Percentiles rank a stretch among this genome's conserved stretches.
Evolutionary conservation across 2,888 invertebrate species (phyloP).

Genomic region (Bembecia ichneumoniformis): DNA sequence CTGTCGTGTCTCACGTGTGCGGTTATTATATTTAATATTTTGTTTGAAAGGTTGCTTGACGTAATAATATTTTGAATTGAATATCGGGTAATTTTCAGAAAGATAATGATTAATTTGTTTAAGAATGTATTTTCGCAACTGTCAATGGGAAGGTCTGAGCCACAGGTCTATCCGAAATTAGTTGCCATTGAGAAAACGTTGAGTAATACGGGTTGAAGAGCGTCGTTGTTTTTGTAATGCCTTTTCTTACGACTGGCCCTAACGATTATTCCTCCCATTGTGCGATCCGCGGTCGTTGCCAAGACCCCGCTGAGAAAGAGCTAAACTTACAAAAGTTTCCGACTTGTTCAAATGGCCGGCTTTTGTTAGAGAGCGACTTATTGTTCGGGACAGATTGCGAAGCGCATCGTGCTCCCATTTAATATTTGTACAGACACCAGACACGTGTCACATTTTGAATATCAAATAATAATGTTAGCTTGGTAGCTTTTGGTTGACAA

Average conservation of each 20-base stretch:
- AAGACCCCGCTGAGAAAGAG: conserved; percentile 63
- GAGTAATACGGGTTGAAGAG: conserved; percentile 55
- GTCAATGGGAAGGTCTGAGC: not conserved
- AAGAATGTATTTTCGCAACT: not conserved
- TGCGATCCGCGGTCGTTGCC: conserved; percentile 55
- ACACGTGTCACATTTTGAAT: conserved; percentile 19
- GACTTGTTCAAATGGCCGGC: conserved; percentile 70
- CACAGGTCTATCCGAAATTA: conserved; percentile 21
- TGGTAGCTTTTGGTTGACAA: no score
- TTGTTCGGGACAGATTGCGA: conserved; percentile 70
- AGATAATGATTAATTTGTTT: not conserved
- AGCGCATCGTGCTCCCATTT: conserved; percentile 34
- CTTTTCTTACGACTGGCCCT: conserved; percentile 64
- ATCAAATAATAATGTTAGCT: conserved; percentile 1
- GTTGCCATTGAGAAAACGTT: conserved; percentile 55
- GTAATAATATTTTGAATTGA: not conserved
- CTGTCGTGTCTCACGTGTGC: not conserved
- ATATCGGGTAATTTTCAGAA: no score
- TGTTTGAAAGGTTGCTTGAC: not conserved
- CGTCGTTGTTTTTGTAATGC: conserved; percentile 66
- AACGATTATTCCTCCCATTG: conserved; percentile 68
- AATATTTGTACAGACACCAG: conserved; percentile 36
- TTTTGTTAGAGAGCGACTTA: conserved; percentile 69
- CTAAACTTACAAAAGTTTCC: conserved; percentile 71
- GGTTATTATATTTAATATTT: not conserved